phyloP scores from a whole-genome alignment of 2,113 vertebrate genomes.

The Strigops habroptila region DNA sequence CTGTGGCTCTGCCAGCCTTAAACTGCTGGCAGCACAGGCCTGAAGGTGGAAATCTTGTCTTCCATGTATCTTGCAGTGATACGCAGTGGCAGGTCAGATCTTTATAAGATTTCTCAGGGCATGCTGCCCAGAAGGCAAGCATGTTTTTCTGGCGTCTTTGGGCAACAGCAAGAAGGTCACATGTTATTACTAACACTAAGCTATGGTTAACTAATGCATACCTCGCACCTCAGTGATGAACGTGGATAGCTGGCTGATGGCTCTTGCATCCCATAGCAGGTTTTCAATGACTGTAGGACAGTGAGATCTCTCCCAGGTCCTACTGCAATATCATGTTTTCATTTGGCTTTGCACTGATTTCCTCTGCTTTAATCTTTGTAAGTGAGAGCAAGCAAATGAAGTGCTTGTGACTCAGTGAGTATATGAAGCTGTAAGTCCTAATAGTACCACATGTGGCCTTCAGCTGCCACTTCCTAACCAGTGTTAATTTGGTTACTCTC shows the following conservation, averaged over 20 bases:
- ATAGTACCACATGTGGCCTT: neutral
- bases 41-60: no score
- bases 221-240: neutral
- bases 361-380: neutral
- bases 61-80: neutral
- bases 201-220: neutral
- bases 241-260: neutral
- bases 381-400: neutral
- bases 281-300: neutral
- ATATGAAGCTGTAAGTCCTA: neutral
- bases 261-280: neutral
- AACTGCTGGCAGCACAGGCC: rapidly evolving
- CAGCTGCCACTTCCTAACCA: neutral
- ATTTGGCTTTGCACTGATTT: neutral
- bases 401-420: neutral
- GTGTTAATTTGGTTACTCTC: neutral
- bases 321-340: rapidly evolving
- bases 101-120: neutral
- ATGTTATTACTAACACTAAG: neutral
- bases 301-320: neutral
- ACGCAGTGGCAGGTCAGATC: rapidly evolving
- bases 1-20: neutral
- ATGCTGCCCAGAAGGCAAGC: rapidly evolving
- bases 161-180: neutral
- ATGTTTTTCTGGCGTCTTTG: neutral